phyloP scores from a whole-genome alignment of 2,113 vertebrate genomes.

The Melanocharis versteri region DNA sequence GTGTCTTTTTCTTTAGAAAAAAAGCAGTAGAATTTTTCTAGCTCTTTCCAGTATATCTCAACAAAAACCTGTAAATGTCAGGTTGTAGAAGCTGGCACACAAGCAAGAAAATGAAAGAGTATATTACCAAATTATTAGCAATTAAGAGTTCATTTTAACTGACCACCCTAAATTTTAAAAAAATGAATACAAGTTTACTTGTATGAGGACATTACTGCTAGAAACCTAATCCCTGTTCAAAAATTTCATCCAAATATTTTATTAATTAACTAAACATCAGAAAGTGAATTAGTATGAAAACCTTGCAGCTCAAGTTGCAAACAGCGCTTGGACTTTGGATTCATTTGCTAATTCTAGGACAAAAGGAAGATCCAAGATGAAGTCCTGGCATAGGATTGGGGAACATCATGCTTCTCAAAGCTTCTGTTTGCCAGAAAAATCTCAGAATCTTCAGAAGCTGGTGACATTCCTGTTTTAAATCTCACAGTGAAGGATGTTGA shows the following conservation, averaged over 20 bases:
- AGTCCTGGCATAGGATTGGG: not conserved
- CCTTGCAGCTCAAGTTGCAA: not conserved
- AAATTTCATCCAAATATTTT: not conserved
- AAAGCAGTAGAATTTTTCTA: not conserved
- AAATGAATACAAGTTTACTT: not conserved
- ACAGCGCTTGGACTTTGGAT: not conserved
- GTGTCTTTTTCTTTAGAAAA: not conserved
- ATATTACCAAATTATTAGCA: not conserved
- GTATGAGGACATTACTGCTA: not conserved
- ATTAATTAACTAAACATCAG: not conserved
- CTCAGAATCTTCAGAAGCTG: not conserved
- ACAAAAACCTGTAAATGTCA: not conserved
- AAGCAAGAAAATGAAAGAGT: not conserved
- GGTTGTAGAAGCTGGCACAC: not conserved
- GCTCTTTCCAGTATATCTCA: not conserved
- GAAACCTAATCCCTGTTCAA: not conserved
- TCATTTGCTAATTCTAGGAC: not conserved
- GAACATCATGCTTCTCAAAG: not conserved
- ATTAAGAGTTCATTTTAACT: not conserved
- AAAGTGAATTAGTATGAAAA: not conserved
- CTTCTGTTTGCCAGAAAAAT: not conserved
- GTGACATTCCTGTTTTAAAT: not conserved
- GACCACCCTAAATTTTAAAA: not conserved
- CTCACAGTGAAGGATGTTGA: not conserved
- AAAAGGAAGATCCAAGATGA: not conserved